A percentile compares a stretch with the other conserved stretches of the same genome.
These are phyloP conservation scores for Azorinus chamasolen DNA, from an alignment of 2,888 invertebrate genomes.

Conservation along the genomic window DNA sequence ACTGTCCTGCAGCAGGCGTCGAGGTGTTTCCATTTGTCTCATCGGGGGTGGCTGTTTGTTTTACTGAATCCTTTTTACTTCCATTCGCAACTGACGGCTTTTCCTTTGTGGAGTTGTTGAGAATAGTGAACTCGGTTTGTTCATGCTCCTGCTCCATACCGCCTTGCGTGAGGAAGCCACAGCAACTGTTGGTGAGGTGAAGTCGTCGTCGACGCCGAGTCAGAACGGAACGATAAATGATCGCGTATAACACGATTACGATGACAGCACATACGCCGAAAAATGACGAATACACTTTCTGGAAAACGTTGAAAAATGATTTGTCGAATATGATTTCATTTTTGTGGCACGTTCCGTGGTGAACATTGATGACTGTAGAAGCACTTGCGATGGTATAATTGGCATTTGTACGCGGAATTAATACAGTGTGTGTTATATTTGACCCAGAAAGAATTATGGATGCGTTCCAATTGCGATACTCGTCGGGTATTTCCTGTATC, in stretches of 20 bases:
- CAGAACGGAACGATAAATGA: constrained; percentile 78
- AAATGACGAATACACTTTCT: constrained; percentile 80
- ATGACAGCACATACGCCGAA: constrained; percentile 83
- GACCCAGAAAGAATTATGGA: too few species aligned
- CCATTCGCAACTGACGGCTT: constrained; percentile 35
- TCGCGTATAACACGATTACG: constrained; percentile 83
- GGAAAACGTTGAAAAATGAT: constrained; percentile 70
- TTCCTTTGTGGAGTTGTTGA: constrained; percentile 59
- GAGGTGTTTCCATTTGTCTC: constrained; percentile 1
- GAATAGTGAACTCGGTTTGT: constrained; percentile 68
- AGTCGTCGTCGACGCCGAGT: constrained; percentile 64
- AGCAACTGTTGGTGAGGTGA: constrained; percentile 65
- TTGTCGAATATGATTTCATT: constrained; percentile 48
- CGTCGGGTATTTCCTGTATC: constrained; percentile 1
- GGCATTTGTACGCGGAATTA: constrained; percentile 1
- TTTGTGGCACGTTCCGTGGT: constrained; percentile 46
- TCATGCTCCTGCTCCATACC: constrained; percentile 57
- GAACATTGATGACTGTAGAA: not conserved
- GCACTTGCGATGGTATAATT: not conserved
- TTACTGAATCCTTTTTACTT: constrained; percentile 18
- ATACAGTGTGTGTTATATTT: not conserved
- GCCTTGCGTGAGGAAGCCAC: constrained; percentile 57
- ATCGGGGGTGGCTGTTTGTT: not conserved
- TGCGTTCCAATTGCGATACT: too few species aligned
- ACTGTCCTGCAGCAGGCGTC: constrained; percentile 1